Evolutionary conservation across 2,113 vertebrate species (phyloP).

Genomic region (Vireo altiloquus): DNA sequence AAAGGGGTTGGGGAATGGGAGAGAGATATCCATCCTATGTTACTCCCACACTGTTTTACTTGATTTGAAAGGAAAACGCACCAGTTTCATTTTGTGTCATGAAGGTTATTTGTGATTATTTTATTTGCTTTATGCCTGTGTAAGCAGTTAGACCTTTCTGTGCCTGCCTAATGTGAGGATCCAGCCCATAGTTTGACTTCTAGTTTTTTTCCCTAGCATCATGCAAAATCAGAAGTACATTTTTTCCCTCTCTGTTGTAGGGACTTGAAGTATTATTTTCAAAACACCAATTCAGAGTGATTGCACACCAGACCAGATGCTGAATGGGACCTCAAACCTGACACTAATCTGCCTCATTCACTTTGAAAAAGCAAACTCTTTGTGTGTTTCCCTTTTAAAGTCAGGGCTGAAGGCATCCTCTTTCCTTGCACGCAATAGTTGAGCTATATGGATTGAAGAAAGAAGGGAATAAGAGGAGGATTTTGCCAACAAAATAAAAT

Average conservation of each 20-base stretch:
- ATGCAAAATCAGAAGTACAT: background rate
- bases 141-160: background rate
- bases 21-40: background rate
- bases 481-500: slow-evolving; percentile 7
- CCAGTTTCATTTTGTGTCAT: background rate
- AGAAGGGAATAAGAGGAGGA: background rate
- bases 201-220: background rate
- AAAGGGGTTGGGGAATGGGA: background rate
- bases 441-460: background rate
- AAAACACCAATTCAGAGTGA: background rate
- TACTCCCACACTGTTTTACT: background rate
- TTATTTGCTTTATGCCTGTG: background rate
- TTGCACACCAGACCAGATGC: background rate
- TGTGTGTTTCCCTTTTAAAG: background rate
- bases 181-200: background rate
- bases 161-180: background rate
- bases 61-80: background rate
- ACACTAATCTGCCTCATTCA: background rate
- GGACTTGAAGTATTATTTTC: background rate
- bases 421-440: background rate
- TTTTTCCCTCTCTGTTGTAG: background rate
- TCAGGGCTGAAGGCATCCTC: background rate
- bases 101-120: background rate
- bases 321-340: background rate
- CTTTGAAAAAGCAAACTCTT: slow-evolving; percentile 11